Evolutionary conservation across 2,113 vertebrate species (phyloP).

Genomic region (Recurvirostra avosetta): DNA sequence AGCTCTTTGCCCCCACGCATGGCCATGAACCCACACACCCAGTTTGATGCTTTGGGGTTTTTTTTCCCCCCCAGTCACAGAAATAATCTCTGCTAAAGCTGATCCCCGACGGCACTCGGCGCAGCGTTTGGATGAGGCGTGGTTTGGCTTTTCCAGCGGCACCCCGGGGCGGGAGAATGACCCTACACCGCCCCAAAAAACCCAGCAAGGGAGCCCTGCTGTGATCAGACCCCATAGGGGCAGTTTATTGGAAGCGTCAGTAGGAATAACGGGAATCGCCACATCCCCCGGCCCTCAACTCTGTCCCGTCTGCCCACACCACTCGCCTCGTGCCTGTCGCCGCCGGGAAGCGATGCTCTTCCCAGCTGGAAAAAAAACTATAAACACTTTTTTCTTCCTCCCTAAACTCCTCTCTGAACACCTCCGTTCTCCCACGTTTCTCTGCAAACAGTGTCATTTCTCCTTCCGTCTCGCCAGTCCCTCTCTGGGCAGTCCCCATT

Average conservation of each 20-base stretch:
- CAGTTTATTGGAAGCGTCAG: neutral
- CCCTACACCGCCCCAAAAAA: no score
- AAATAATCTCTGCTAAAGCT: neutral
- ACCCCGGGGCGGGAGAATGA: no score
- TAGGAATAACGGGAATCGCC: neutral
- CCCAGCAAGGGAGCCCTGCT: neutral
- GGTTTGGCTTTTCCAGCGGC: neutral
- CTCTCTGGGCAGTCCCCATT: accelerated
- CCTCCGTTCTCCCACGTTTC: accelerated
- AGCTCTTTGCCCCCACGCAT: neutral
- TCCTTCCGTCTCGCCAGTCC: accelerated
- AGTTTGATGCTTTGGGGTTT: neutral
- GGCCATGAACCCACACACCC: neutral
- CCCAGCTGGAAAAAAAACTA: neutral
- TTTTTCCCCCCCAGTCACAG: neutral
- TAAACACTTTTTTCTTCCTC: accelerated
- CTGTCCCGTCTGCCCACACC: neutral
- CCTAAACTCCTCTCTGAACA: neutral
- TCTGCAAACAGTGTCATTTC: accelerated
- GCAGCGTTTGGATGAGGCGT: neutral
- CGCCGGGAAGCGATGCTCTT: neutral
- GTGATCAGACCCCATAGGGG: neutral
- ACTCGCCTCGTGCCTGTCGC: accelerated
- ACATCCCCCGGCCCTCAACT: accelerated
- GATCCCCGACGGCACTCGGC: accelerated